Base-by-base conservation (phyloP, 2,797 vertebrate species). In the Garrulus glandarius region DNA sequence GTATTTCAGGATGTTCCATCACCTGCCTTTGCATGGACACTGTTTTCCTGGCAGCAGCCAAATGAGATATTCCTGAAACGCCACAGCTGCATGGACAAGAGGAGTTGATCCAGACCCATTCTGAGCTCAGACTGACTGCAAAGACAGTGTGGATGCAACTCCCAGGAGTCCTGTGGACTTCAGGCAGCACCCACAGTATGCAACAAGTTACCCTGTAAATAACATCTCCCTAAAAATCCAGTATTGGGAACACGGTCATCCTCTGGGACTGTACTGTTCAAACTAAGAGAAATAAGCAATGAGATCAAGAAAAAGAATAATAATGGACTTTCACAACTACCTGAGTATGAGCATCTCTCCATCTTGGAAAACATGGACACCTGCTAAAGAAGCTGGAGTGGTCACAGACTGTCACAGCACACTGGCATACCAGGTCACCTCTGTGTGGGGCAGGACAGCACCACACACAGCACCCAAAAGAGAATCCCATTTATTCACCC, bases 381-480 rank as follows among this genome's bases (percentile, higher is more conserved):
- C 29, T 89, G 47, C 57, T 37, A 41, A 61, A 78, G 11, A 52
- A 13, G 36, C 69, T 5, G 1, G 50, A 56, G 44, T 8, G 32
- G 29, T 44, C 55, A 69, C 16, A 22, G 67, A 57, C 47, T 50
- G 29, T 39, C 76, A 39, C 34, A 71, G 34, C 69, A 47, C 20
- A 13, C 5, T 4, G 4, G 57, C 13, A 2, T 7, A 15, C n/a
- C 57, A 68, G 41, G 44, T 53, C 70, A 87, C 1, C 23, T 32
- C 65, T 34, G 9, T 2, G 0, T 2, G 24, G 34, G 19, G n/a
- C 61, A 67, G 64, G 47, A 36, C 15, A 47, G 30, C 43, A 52
- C 27, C 30, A 37, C 0, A 0, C 0, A 3, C 0, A 9, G 41
- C 30, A 49, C 41, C 55, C 34, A 20, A 52, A 57, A 69, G 26